phyloP scores from a whole-genome alignment of 2,888 invertebrate genomes.

The Pycnomerus fuliginosus region DNA sequence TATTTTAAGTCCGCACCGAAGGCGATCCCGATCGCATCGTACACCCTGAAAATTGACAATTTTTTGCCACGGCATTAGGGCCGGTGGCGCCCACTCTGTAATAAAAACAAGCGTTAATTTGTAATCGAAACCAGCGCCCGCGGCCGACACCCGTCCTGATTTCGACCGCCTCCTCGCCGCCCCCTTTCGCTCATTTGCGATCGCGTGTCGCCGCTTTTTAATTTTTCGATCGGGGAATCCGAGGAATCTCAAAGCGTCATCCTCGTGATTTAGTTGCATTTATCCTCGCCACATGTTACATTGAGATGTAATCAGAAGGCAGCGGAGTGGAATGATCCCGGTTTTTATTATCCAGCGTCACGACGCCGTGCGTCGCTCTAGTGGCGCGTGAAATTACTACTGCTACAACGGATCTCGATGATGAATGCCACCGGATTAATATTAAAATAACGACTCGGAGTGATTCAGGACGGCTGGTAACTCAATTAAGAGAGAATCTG shows the following conservation, averaged over 20 bases:
- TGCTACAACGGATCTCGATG: conserved; percentile 1
- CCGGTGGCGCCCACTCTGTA: too few relatives aligned
- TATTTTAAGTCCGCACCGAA: conserved; percentile 42
- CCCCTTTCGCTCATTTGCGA: conserved; percentile 10
- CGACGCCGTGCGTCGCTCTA: conserved; percentile 37
- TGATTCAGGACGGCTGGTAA: neutral
- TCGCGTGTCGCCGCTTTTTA: conserved; percentile 6
- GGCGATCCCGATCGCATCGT: too few relatives aligned
- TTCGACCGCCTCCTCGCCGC: conserved; percentile 6
- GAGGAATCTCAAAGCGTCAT: neutral
- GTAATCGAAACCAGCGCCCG: conserved; percentile 7
- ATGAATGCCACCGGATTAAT: conserved; percentile 10
- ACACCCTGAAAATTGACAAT: too few relatives aligned
- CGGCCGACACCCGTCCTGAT: neutral
- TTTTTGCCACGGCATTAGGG: too few relatives aligned
- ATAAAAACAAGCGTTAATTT: conserved; percentile 1
- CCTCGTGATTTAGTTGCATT: neutral
- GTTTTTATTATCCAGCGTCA: conserved; percentile 25
- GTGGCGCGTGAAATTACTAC: conserved; percentile 44
- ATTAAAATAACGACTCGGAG: conserved; percentile 9
- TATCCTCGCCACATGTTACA: conserved; percentile 20
- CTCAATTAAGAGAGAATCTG: conserved; percentile 1
- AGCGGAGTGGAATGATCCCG: conserved; percentile 31
- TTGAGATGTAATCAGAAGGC: conserved; percentile 30
- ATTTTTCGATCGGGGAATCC: neutral